These are phyloP conservation scores for Metopolophium dirhodum DNA, from an alignment of 1,140 invertebrate genomes.

Conservation along the genomic window DNA sequence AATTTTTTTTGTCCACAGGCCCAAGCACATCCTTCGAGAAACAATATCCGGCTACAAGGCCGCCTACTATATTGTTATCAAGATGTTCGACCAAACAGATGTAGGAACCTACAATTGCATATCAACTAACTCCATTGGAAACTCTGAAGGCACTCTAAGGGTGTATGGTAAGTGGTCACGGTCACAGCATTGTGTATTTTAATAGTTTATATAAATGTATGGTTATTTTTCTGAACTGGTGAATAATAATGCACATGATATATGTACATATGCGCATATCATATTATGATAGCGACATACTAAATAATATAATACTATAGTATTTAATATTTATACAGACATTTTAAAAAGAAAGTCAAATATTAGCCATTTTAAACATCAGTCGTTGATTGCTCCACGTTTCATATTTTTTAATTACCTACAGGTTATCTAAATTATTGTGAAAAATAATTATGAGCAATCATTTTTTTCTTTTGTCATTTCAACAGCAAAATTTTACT, in stretches of 20 bases:
- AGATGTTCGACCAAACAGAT: constrained; percentile 77
- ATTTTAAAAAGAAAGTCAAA: neutral
- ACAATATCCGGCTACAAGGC: constrained; percentile 81
- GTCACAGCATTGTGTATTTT: neutral
- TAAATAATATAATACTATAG: neutral
- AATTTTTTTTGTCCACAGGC: constrained; percentile 65
- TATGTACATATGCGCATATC: no score
- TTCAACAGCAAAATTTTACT: no score
- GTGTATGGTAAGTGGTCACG: constrained; percentile 75
- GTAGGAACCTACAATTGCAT: constrained; percentile 90
- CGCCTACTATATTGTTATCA: constrained; percentile 82
- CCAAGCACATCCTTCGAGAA: constrained; percentile 82
- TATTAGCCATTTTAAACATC: neutral
- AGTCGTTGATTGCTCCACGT: no score
- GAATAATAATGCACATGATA: neutral
- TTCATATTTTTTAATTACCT: no score
- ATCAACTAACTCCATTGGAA: constrained; percentile 86
- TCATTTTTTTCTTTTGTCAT: no score
- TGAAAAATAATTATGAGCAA: no score
- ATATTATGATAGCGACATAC: neutral
- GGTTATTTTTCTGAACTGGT: neutral
- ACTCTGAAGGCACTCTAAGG: constrained; percentile 81
- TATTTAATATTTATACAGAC: neutral
- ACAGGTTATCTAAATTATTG: no score
- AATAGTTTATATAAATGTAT: neutral